Evolutionary conservation across 2,113 vertebrate genomes (phyloP).

Genomic region (Vimba vimba): DNA sequence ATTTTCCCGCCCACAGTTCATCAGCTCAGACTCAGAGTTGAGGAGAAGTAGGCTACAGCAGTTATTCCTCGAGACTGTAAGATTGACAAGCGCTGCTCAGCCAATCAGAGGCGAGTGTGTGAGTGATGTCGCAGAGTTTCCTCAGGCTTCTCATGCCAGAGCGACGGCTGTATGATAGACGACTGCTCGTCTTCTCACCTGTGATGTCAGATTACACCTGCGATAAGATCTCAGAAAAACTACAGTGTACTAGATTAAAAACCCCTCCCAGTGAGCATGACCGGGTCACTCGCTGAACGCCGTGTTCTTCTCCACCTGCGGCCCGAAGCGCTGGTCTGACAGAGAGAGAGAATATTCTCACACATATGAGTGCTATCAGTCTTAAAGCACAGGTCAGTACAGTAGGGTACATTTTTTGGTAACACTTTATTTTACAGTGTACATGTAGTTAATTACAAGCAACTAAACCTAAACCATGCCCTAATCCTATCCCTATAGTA

Average conservation of each 20-base stretch:
- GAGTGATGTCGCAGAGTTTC: constrained; percentile 14
- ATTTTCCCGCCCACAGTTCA: neutral
- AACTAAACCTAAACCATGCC: no score
- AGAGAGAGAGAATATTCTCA: neutral
- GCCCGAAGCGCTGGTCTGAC: neutral
- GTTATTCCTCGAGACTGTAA: constrained; percentile 7
- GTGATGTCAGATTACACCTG: constrained; percentile 59
- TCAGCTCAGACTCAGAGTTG: constrained; percentile 16
- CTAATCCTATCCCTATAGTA: no score
- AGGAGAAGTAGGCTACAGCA: constrained; percentile 10
- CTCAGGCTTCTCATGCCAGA: constrained; percentile 34
- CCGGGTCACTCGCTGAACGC: neutral
- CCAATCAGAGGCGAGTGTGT: neutral
- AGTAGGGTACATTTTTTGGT: no score
- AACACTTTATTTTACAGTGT: no score
- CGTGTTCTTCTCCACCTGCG: neutral
- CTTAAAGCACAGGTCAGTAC: neutral
- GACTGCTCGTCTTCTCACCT: constrained; percentile 57
- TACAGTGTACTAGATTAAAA: constrained; percentile 11
- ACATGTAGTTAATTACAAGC: no score
- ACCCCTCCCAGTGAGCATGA: neutral
- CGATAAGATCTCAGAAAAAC: constrained; percentile 57
- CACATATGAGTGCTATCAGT: neutral
- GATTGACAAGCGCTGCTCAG: neutral
- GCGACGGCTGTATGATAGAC: constrained; percentile 41